Evolutionary conservation across 2,888 invertebrate species (phyloP).

Genomic region (Polydrusus cervinus): DNA sequence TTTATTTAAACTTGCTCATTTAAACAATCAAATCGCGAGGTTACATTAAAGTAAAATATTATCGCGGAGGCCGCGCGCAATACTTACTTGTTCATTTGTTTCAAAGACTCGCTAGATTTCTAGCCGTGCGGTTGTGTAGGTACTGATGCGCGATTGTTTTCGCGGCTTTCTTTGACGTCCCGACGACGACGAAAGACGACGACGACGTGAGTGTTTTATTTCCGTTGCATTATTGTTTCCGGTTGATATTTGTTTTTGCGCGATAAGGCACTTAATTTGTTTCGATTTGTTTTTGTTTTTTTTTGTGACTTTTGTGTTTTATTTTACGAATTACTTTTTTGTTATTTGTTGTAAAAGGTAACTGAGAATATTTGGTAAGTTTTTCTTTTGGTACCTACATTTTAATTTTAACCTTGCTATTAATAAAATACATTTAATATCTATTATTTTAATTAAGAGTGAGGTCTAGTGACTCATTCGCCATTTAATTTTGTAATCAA

Average conservation of each 20-base stretch:
- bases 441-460: no score
- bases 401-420: not conserved
- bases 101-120: slow-evolving; percentile 50
- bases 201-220: slow-evolving; percentile 44
- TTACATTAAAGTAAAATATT: slow-evolving; percentile 39
- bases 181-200: slow-evolving; percentile 35
- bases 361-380: slow-evolving; percentile 31
- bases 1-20: slow-evolving; percentile 18
- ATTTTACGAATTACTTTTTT: slow-evolving; percentile 12
- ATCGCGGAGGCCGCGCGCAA: slow-evolving; percentile 48
- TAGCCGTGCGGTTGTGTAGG: slow-evolving; percentile 47
- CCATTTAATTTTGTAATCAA: no score
- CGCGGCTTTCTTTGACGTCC: slow-evolving; percentile 40
- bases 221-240: slow-evolving; percentile 44
- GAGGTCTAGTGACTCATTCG: no score
- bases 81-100: slow-evolving; percentile 52
- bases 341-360: slow-evolving; percentile 19
- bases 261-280: slow-evolving; percentile 6
- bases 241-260: slow-evolving; percentile 26
- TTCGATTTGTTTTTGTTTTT: slow-evolving; percentile 16
- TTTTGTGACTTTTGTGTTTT: slow-evolving; percentile 1
- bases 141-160: slow-evolving; percentile 34
- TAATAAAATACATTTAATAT: not conserved
- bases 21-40: slow-evolving; percentile 35
- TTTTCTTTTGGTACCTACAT: not conserved